These are phyloP conservation scores for Esox lucius DNA, from an alignment of 2,797 vertebrate genomes.

Conservation along the genomic window DNA sequence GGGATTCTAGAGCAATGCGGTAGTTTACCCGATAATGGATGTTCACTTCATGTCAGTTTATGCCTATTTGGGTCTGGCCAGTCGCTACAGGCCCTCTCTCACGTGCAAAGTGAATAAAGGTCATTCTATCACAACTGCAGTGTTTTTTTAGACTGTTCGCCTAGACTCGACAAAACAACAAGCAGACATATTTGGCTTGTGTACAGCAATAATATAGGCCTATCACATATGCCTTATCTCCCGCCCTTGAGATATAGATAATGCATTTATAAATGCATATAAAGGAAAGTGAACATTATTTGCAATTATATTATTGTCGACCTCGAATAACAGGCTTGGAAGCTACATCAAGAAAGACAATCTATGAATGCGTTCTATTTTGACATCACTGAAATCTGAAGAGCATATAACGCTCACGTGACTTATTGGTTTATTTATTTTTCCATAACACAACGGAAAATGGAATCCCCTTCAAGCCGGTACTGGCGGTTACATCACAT, in stretches of 20 bases:
- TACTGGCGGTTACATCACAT: conserved; percentile 54
- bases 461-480: conserved; percentile 12
- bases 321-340: not conserved
- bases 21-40: not conserved
- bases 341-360: not conserved
- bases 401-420: not conserved
- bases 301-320: not conserved
- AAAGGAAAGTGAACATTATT: conserved; percentile 34
- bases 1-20: not conserved
- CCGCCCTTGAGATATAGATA: conserved; percentile 55
- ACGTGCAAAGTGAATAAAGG: conserved; percentile 29
- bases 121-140: conserved; percentile 32
- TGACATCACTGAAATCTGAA: not conserved
- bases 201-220: not conserved
- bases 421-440: not conserved
- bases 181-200: conserved; percentile 20
- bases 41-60: not conserved
- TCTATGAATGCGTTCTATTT: not conserved
- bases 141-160: not conserved
- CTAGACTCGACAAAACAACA: conserved; percentile 8
- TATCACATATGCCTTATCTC: not conserved
- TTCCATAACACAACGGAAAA: conserved; percentile 20
- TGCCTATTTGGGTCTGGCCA: not conserved
- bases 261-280: not conserved
- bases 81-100: not conserved